Percentiles rank a stretch among this genome's conserved stretches.
These are phyloP conservation scores for Nyctalus aviator DNA, from an alignment of 2,797 vertebrate species.

Conservation along the genomic window DNA sequence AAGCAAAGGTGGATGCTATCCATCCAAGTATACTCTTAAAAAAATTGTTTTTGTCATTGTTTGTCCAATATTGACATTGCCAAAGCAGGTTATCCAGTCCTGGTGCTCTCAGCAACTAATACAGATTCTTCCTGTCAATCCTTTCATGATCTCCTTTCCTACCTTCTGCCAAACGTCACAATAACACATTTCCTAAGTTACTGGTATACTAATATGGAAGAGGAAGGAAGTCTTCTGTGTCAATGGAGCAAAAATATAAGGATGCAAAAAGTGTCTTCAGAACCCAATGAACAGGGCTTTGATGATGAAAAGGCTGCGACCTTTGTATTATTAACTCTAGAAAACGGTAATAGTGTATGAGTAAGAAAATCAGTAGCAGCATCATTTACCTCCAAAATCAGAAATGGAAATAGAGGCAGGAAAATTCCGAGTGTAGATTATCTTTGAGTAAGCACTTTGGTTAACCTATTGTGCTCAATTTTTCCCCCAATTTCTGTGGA, in stretches of 20 bases:
- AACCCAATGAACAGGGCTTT: constrained; percentile 47
- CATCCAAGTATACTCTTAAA: not conserved
- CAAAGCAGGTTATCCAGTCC: not conserved
- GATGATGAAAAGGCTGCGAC: not conserved
- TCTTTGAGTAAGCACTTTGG: not conserved
- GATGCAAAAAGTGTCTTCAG: not conserved
- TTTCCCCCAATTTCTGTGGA: not conserved
- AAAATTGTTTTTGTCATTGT: not conserved
- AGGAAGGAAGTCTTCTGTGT: constrained; percentile 2
- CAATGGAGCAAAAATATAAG: not conserved
- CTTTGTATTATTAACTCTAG: constrained; percentile 8
- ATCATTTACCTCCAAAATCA: constrained; percentile 26
- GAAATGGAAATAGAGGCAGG: not conserved
- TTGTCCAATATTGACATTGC: not conserved
- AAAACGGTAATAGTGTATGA: not conserved
- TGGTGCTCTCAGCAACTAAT: not conserved
- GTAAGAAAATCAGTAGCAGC: constrained; percentile 1
- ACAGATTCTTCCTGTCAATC: not conserved
- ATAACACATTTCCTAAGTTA: not conserved
- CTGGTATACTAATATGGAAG: not conserved
- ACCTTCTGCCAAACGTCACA: not conserved
- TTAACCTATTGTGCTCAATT: not conserved
- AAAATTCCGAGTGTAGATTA: not conserved
- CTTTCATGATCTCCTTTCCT: not conserved
- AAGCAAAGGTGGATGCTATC: not conserved